Conservation (phyloP, 1,140 invertebrate species). For the Bilobella aurantiaca region DNA sequence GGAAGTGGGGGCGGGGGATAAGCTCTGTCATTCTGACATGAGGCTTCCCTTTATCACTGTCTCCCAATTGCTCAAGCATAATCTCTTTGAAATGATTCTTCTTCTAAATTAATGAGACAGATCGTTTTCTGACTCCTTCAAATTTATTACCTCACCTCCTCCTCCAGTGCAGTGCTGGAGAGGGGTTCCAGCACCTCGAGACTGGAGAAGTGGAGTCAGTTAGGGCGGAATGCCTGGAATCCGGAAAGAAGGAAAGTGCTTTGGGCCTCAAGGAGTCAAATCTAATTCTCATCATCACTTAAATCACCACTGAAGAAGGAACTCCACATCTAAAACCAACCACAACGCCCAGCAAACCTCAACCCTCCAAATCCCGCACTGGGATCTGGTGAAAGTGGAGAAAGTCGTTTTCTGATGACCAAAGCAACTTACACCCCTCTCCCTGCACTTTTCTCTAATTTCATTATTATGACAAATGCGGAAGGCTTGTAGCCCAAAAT, state of each 20-base stretch:
- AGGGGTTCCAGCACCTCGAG: neutral
- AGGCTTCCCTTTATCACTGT: constrained; percentile 26
- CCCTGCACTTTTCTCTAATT: neutral
- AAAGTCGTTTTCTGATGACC: constrained; percentile 20
- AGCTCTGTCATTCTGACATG: constrained; percentile 23
- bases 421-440: constrained; percentile 13
- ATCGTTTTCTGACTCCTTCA: constrained; percentile 18
- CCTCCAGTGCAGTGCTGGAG: neutral
- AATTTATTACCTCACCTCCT: constrained; percentile 7
- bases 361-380: no score
- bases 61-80: constrained; percentile 27
- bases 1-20: neutral
- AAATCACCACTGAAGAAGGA: neutral
- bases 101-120: constrained; percentile 34
- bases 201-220: neutral
- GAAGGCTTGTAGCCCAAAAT: no score
- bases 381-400: no score
- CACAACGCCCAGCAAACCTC: neutral
- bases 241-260: neutral
- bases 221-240: no score
- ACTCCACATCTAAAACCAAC: neutral
- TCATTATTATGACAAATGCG: neutral
- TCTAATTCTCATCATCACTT: constrained; percentile 8
- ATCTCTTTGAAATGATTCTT: constrained; percentile 30
- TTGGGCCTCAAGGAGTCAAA: neutral